Conservation (phyloP, 2,113 vertebrate genomes). For the Podilymbus podiceps region DNA sequence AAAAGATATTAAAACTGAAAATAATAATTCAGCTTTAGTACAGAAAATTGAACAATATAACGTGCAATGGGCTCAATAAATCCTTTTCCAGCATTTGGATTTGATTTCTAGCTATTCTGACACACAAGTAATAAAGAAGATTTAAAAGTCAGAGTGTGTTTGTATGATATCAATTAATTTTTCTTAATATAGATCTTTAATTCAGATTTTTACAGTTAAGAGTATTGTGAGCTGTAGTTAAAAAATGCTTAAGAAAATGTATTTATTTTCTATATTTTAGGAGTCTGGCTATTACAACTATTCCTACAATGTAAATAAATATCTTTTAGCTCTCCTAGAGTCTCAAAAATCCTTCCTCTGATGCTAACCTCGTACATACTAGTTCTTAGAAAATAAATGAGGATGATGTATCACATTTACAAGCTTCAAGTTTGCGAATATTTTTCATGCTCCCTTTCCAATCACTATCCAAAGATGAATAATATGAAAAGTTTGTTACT, state of each 20-base stretch:
- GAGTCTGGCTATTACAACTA: background rate
- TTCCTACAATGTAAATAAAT: background rate
- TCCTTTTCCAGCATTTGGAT: background rate
- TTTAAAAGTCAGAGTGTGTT: background rate
- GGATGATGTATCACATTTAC: background rate
- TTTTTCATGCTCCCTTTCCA: background rate
- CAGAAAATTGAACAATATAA: background rate
- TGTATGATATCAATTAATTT: background rate
- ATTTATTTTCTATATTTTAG: background rate
- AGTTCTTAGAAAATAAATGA: background rate
- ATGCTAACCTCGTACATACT: background rate
- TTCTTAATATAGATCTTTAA: background rate
- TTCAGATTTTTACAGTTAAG: background rate
- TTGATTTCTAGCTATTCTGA: background rate
- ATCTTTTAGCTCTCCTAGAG: background rate
- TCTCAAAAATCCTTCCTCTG: background rate
- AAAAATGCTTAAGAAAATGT: background rate
- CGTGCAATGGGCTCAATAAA: background rate
- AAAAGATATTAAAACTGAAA: background rate
- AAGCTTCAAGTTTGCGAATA: background rate
- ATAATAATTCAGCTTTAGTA: background rate
- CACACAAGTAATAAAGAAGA: background rate
- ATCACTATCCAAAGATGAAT: background rate
- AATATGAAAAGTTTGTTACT: background rate
- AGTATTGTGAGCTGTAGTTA: background rate